Evolutionary conservation across 2,113 vertebrate species (phyloP), one percentile per base, ranked within the genome.

Genomic region (Archocentrus centrarchus): DNA sequence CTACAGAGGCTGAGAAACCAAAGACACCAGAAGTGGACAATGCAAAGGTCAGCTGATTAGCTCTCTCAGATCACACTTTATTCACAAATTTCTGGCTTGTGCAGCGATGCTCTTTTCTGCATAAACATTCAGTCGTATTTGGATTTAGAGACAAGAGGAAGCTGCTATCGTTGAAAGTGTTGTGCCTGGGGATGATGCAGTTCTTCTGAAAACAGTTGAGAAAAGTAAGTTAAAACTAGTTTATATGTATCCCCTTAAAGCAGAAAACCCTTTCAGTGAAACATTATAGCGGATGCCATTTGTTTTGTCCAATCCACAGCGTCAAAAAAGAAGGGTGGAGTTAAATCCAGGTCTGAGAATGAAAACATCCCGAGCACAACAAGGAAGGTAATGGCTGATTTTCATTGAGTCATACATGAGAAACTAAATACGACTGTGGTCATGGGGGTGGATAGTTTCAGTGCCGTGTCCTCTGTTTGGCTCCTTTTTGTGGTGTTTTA

Each of bases 91-190:
- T 53, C 10, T 32, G 53, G 68, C 27, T 55, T 2, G 68, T 53
- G 44, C 27, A 50, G 27, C 5, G 41, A 70, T 50, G 41, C 10
- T 20, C 20, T n/a, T 4, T 60, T 7, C 20, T 70, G 24, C 30
- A 35, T 63, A 20, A 85, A 66, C 44, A 13, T 30, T 27, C 13
- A 35, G 8, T 35, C 61, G 8, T 62, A n/a, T 81, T 17, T 84
- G 17, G 35, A 5, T 73, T 73, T 32, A 95, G 94, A 93, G 86
- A 79, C 84, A 93, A 58, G 93, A 93, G 22, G 94, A 91, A 59
- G 93, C 91, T 62, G 93, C 95, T 11, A 83, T 94, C 1, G 92
- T 96, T 9, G 89, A 94, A 55, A 94, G 91, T 2, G 70, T 94
- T 1, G 85, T 95, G 41, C 88, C 95, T 0, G 92, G 95, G 57